These are phyloP conservation scores for Danaus melanippus DNA, from an alignment of 1,140 invertebrate genomes.

Conservation along the genomic window DNA sequence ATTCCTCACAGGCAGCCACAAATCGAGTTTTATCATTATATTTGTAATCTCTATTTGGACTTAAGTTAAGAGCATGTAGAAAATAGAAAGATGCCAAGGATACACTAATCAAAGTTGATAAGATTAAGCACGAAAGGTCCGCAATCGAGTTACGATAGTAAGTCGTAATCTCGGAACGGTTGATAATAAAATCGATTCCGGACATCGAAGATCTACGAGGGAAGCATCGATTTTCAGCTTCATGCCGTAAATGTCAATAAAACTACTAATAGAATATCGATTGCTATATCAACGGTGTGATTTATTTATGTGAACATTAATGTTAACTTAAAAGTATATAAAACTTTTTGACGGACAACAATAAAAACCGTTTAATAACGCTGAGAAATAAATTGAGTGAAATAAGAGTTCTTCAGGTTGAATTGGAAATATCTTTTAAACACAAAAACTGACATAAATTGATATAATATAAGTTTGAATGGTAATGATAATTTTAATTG, in stretches of 20 bases:
- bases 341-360: no score
- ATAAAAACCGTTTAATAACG: no score
- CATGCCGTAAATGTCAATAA: slow-evolving; percentile 13
- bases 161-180: slow-evolving; percentile 12
- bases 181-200: slow-evolving; percentile 25
- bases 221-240: slow-evolving; percentile 22
- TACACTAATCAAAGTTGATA: slow-evolving; percentile 25
- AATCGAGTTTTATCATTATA: slow-evolving; percentile 18
- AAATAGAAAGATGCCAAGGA: slow-evolving; percentile 23
- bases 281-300: slow-evolving; percentile 5
- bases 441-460: no score
- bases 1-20: no score
- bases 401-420: no score
- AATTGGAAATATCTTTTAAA: no score
- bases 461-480: no score
- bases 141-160: slow-evolving; percentile 25
- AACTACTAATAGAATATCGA: slow-evolving; percentile 16
- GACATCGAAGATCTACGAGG: slow-evolving; percentile 19
- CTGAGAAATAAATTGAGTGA: no score
- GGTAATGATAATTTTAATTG: no score
- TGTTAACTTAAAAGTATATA: no score
- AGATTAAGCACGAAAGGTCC: slow-evolving; percentile 17
- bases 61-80: slow-evolving; percentile 19
- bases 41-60: slow-evolving; percentile 21
- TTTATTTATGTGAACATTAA: neutral